Base-by-base conservation (phyloP, 2,113 vertebrate species). In the Amia ocellicauda region DNA sequence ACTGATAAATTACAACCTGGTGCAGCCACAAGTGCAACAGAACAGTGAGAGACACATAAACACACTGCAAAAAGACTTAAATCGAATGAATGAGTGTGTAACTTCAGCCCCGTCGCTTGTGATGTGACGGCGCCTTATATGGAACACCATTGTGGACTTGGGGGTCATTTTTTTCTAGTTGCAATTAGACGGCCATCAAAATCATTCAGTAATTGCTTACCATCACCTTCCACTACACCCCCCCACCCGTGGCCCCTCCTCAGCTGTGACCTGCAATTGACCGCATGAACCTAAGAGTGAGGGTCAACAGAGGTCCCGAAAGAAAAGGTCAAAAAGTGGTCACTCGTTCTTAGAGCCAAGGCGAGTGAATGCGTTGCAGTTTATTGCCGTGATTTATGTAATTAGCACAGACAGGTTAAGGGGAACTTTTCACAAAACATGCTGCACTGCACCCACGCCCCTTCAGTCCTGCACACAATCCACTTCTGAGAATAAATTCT, bases 331-430 rank as follows among this genome's bases (percentile, higher is more conserved):
- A 95, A 78, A 86, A 89, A 74, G 83, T 94, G 93, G 93, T 97
- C 94, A 95, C 74, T 69, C 84, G 85, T 79, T 80, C 80, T 75
- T 76, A 75, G 72, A 76, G 72, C 81, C 78, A 61, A 84, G 84
- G 71, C 75, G 70, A 79, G 74, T 93, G 85, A 91, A 91, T 90
- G 83, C 74, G 69, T 81, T 63, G 75, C 79, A 89, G 81, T 95
- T 95, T 93, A 94, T 91, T 83, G 84, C 86, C 28, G 68, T 94
- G 91, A 96, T 96, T 96, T 95, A 96, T 93, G 88, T 86, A 89
- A 90, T 93, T 89, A 90, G 86, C 78, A 68, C 73, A 92, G 89
- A 88, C 89, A 91, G 83, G 86, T 92, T 91, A 88, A 88, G 81
- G 78, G 87, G 86, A 90, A 76, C 76, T 85, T 84, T 62, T 51